A percentile compares a stretch with the other conserved stretches of the same genome.
Conservation (phyloP, 2,888 invertebrate species). For the Harpalus rubripes region DNA sequence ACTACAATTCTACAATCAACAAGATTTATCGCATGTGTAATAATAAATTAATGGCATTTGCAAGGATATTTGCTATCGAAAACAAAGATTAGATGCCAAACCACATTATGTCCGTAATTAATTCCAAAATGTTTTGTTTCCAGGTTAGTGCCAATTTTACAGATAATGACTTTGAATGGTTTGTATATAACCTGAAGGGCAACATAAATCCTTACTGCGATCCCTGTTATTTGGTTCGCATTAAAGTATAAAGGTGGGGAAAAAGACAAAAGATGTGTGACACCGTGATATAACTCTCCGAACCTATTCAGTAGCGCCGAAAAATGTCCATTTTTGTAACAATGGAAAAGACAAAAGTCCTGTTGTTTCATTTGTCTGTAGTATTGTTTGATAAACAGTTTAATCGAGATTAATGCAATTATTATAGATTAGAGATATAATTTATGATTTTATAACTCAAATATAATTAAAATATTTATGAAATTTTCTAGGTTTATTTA, state of each 20-base stretch:
- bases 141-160: neutral
- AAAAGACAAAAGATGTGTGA: constrained; percentile 2
- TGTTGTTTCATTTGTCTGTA: too few species aligned
- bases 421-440: too few species aligned
- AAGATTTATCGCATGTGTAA: neutral
- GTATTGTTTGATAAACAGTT: neutral
- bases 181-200: too few species aligned
- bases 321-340: neutral
- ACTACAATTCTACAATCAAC: too few species aligned
- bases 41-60: neutral
- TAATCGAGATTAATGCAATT: too few species aligned
- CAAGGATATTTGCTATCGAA: too few species aligned
- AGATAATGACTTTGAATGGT: constrained; percentile 17
- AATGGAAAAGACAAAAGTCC: neutral
- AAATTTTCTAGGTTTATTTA: too few species aligned
- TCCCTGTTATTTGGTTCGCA: neutral
- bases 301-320: neutral
- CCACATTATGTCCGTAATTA: constrained; percentile 5
- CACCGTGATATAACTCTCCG: neutral
- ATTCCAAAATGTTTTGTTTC: neutral
- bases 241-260: neutral
- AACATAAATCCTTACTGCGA: neutral
- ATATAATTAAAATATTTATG: too few species aligned
- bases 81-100: neutral
- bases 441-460: too few species aligned